Evolutionary conservation across 2,113 vertebrate genomes (phyloP), one percentile per base, ranked within the genome.

Genomic region (Thinocorus orbignyianus): DNA sequence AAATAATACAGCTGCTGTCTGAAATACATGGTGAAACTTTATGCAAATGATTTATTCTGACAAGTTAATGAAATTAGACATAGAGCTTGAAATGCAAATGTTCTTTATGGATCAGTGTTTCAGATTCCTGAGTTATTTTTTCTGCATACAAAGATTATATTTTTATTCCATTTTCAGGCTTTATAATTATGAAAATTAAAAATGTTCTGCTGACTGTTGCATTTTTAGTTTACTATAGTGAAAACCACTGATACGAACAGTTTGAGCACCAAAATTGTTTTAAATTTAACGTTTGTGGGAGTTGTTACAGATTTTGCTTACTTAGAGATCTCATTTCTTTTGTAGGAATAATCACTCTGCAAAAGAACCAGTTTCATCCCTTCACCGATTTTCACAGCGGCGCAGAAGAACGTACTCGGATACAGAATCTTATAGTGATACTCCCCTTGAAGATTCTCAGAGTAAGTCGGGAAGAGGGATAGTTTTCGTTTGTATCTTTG

Each of bases 321-420:
- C 24, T 89, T 76, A 81, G n/a, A 26, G 9, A 74, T 92, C 42
- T 78, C 3, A 19, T 88, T 96, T 96, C 35, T 62, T 92, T 86
- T 96, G 30, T 84, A 99, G 98, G 96, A 97, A 87, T 77, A 98
- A 94, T 95, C 92, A 96, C 37, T 92, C 95, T 60, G 20, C 96
- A 52, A 98, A 97, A 97, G 98, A 99, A 83, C 74, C 97, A 37
- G 22, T 86, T 71, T 94, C 97, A 64, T 95, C 97, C 42, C 78
- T 97, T 86, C 98, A 98, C 74, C 97, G 97, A 79, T 90, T 95
- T 49, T 96, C 98, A 54, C 98, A 98, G 86, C 94, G 96, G 57
- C 97, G 98, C 90, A 97, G 98, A 92, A 98, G 98, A 96, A 98
- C 98, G 5, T 98, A 98, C 81, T 99, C 98, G 0, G 98, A 98